Conservation (phyloP, 2,113 vertebrate species). For the Laticauda colubrina region DNA sequence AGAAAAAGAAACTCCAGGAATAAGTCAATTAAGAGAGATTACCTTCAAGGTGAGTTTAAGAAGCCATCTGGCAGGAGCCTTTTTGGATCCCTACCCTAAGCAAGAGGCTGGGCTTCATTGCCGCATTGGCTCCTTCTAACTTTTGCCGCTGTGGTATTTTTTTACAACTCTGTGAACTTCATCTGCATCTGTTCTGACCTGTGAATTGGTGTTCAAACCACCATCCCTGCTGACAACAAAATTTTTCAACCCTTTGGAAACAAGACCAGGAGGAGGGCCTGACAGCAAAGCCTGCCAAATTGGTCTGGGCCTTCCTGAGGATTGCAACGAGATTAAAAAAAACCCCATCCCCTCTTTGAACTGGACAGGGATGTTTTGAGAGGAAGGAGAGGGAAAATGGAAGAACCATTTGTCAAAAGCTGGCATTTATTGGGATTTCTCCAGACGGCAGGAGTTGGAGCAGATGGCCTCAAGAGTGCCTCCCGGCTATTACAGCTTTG, state of each 20-base stretch:
- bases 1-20: too few relatives aligned
- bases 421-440: background rate
- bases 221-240: background rate
- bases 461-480: background rate
- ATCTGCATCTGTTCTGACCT: background rate
- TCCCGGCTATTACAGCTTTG: background rate
- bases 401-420: background rate
- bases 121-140: background rate
- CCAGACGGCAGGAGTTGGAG: background rate
- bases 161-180: background rate
- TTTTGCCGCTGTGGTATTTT: background rate
- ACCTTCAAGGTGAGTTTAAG: background rate
- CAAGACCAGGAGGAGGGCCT: fast-evolving
- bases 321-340: background rate
- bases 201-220: background rate
- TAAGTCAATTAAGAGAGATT: too few relatives aligned
- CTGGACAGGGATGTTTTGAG: background rate
- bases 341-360: background rate
- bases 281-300: background rate
- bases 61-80: background rate
- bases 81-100: background rate
- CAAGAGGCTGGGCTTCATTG: background rate
- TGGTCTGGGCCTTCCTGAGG: background rate
- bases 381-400: background rate
- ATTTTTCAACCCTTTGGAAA: background rate